Evolutionary conservation across 2,888 invertebrate species (phyloP).

Genomic region (Ophonus ardosiacus): DNA sequence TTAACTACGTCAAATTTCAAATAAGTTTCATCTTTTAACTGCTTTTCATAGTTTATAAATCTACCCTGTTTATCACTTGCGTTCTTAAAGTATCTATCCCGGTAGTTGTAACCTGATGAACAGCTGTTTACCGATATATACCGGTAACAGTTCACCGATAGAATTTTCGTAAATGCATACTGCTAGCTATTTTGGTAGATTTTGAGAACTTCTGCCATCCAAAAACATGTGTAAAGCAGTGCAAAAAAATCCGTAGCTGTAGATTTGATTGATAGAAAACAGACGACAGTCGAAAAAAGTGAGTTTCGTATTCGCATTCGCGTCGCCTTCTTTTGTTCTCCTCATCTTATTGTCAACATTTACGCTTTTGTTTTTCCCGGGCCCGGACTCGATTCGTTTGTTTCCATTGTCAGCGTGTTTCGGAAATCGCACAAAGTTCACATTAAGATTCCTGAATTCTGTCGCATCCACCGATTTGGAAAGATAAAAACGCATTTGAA

Average conservation of each 20-base stretch:
- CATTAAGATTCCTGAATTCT: constrained; percentile 60
- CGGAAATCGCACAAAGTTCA: constrained; percentile 48
- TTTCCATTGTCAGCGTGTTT: constrained; percentile 65
- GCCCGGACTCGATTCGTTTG: constrained; percentile 64
- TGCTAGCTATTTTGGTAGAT: not conserved
- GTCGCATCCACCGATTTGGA: not conserved
- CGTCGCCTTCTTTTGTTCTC: constrained; percentile 72
- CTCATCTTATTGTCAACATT: constrained; percentile 70
- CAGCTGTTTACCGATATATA: no score
- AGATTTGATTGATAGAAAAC: constrained; percentile 75
- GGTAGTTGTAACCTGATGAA: no score
- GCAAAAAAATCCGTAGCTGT: constrained; percentile 68
- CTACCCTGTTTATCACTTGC: no score
- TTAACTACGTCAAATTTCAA: no score
- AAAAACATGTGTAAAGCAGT: constrained; percentile 53
- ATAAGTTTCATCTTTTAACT: no score
- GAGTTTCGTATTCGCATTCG: constrained; percentile 73
- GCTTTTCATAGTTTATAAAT: no score
- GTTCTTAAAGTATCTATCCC: no score
- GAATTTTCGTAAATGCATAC: no score
- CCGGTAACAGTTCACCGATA: no score
- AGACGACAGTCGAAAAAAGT: constrained; percentile 74
- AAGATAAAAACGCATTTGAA: constrained; percentile 58
- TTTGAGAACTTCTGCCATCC: not conserved
- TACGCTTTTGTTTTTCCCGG: constrained; percentile 62